Evolutionary conservation across 2,113 vertebrate genomes (phyloP).

Genomic region (Nyctereutes procyonoides): DNA sequence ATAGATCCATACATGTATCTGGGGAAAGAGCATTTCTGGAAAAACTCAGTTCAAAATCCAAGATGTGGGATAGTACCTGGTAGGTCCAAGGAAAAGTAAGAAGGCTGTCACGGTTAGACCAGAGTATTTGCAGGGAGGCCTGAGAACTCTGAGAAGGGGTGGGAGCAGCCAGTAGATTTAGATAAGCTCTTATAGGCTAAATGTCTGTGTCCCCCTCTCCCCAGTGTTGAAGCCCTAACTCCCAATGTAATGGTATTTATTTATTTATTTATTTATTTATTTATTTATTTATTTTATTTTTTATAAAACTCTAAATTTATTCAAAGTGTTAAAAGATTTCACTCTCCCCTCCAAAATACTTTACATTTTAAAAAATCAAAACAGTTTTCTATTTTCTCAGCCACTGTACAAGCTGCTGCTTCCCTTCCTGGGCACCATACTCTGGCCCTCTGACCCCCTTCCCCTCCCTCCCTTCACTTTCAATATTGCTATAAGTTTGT

Average conservation of each 20-base stretch:
- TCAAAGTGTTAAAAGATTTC: slow-evolving; percentile 85
- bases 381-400: slow-evolving; percentile 62
- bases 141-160: background rate
- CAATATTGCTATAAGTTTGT: slow-evolving; percentile 69
- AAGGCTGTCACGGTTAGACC: background rate
- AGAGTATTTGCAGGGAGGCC: background rate
- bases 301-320: slow-evolving; percentile 85
- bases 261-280: no score
- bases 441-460: background rate
- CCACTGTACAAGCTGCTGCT: slow-evolving; percentile 52
- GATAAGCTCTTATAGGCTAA: background rate
- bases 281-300: no score
- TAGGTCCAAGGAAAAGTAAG: background rate
- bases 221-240: background rate
- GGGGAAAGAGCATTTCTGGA: background rate
- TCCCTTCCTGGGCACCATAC: slow-evolving; percentile 49
- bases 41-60: background rate
- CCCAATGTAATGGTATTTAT: background rate
- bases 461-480: background rate
- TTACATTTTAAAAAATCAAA: slow-evolving; percentile 75
- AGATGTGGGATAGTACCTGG: background rate
- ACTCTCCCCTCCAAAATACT: slow-evolving; percentile 84
- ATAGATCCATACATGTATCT: background rate
- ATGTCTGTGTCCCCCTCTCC: background rate
- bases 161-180: background rate